Evolutionary conservation across 2,113 vertebrate genomes (phyloP).

Genomic region (Seriola quinqueradiata): DNA sequence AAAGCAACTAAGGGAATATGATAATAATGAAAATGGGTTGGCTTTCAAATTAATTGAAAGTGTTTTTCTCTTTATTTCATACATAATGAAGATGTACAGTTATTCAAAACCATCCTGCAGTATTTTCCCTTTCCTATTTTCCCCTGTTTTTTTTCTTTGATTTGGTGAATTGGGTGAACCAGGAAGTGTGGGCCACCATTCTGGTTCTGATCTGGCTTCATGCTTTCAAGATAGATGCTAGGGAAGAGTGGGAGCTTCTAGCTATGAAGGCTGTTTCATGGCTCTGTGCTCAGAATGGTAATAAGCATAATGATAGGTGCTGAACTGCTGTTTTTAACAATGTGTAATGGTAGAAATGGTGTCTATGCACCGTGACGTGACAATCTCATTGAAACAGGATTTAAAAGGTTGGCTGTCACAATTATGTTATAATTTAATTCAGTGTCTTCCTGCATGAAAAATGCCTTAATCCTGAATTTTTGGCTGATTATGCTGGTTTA

Average conservation of each 20-base stretch:
- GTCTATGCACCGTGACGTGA: too few species aligned
- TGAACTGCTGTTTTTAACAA: neutral
- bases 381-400: too few species aligned
- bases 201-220: conserved; percentile 89
- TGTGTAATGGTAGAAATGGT: neutral
- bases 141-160: neutral
- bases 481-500: too few species aligned
- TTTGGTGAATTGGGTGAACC: conserved; percentile 66
- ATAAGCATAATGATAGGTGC: neutral
- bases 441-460: too few species aligned
- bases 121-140: neutral
- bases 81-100: too few species aligned
- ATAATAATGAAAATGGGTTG: too few species aligned
- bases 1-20: too few species aligned
- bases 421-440: too few species aligned
- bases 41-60: too few species aligned
- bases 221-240: conserved; percentile 70
- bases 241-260: conserved; percentile 85
- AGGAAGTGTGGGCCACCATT: conserved; percentile 85
- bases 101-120: neutral
- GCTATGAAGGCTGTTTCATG: conserved; percentile 83
- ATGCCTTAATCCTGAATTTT: too few species aligned
- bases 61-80: too few species aligned
- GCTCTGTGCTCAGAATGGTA: conserved; percentile 80
- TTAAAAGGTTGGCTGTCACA: too few species aligned